Conservation (phyloP, 2,888 invertebrate species). For the Sinotaia quadrata region DNA sequence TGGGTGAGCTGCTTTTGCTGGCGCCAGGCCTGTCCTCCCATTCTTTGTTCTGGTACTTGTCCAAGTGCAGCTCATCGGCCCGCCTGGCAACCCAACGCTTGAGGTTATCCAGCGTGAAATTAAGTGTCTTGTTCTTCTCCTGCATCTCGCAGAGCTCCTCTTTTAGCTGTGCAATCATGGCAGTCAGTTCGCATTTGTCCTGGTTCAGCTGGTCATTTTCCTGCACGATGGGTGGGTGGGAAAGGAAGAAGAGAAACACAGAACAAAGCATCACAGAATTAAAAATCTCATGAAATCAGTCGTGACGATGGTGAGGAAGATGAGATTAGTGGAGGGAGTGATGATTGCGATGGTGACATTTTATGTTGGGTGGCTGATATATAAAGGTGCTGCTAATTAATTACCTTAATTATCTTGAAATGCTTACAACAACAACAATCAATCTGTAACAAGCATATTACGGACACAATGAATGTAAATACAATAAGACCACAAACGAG, state of each 20-base stretch:
- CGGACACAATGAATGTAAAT: too few relatives aligned
- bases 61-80: conserved; percentile 1
- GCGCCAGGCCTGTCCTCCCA: neutral
- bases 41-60: neutral
- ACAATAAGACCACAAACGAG: too few relatives aligned
- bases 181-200: conserved; percentile 23
- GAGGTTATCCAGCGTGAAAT: conserved; percentile 1
- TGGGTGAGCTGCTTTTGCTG: neutral
- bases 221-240: neutral
- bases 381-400: too few relatives aligned
- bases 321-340: too few relatives aligned
- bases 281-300: too few relatives aligned
- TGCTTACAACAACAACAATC: too few relatives aligned
- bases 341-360: too few relatives aligned
- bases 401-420: too few relatives aligned
- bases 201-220: conserved; percentile 24
- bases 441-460: too few relatives aligned
- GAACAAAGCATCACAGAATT: too few relatives aligned
- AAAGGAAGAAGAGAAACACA: neutral
- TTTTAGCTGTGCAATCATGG: conserved; percentile 10
- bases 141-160: neutral
- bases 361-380: too few relatives aligned
- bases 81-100: conserved; percentile 23
- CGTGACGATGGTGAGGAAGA: too few relatives aligned
- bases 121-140: conserved; percentile 6